Conservation (phyloP, 2,797 vertebrate genomes). For the Parauchenoglanis ngamensis region DNA sequence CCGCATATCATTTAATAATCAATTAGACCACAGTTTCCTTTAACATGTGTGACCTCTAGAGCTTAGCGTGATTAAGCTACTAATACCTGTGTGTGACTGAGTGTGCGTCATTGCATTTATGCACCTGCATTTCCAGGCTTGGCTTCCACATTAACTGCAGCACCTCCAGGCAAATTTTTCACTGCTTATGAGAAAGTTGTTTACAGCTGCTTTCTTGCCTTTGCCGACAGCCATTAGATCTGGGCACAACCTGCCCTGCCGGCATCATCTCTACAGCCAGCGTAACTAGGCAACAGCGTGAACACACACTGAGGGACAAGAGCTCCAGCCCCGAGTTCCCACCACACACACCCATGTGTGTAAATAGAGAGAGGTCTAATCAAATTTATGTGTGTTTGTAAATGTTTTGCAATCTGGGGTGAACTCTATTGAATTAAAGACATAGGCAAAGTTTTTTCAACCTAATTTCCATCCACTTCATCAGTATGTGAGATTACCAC, state of each 20-base stretch:
- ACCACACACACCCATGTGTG: constrained; percentile 22
- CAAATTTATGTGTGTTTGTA: not conserved
- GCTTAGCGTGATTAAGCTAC: not conserved
- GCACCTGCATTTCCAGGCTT: not conserved
- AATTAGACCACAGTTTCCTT: not conserved
- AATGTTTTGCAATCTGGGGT: not conserved
- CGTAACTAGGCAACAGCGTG: constrained; percentile 55
- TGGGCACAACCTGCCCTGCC: constrained; percentile 33
- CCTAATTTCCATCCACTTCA: not conserved
- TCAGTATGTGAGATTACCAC: not conserved
- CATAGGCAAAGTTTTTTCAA: not conserved
- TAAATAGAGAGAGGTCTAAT: constrained; percentile 28
- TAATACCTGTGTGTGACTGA: not conserved
- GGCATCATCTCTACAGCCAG: constrained; percentile 25
- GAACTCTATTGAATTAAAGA: not conserved
- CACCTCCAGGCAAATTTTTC: not conserved
- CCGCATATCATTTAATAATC: constrained; percentile 12
- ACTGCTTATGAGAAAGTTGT: constrained; percentile 46
- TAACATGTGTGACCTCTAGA: not conserved
- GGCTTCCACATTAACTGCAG: not conserved
- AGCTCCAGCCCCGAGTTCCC: constrained; percentile 30
- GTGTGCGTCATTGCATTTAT: not conserved
- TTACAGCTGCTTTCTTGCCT: constrained; percentile 39
- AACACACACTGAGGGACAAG: constrained; percentile 40
- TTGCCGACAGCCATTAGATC: constrained; percentile 44